These are phyloP conservation scores for Leucophenga maculata DNA, from an alignment of 2,888 invertebrate species.

Conservation along the genomic window DNA sequence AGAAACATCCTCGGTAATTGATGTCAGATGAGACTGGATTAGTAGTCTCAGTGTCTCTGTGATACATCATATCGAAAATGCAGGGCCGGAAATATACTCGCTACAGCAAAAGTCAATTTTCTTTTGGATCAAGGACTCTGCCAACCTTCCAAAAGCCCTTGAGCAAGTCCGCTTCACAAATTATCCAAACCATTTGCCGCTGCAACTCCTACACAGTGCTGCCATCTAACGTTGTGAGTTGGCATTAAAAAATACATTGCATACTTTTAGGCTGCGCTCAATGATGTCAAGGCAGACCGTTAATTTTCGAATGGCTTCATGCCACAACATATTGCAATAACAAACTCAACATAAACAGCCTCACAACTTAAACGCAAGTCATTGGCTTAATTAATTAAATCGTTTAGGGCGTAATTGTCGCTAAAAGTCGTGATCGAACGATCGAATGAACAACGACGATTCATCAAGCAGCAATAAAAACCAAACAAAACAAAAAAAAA, in stretches of 20 bases:
- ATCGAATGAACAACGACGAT: not conserved
- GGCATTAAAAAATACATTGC: constrained; percentile 9
- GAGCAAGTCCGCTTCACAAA: too few species aligned
- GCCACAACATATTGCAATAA: too few species aligned
- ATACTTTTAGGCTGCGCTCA: constrained; percentile 36
- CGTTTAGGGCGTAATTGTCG: constrained; percentile 39
- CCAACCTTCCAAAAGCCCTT: too few species aligned
- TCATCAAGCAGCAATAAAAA: not conserved
- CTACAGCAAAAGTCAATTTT: too few species aligned
- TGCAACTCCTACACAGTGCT: not conserved
- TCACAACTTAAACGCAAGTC: not conserved
- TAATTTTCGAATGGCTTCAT: not conserved
- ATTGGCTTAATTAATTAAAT: constrained; percentile 38
- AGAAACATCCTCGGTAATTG: too few species aligned
- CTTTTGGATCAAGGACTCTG: too few species aligned
- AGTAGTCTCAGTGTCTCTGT: too few species aligned
- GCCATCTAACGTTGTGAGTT: constrained; percentile 11
- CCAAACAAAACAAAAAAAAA: not conserved
- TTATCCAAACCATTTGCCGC: too few species aligned
- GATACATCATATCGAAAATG: too few species aligned
- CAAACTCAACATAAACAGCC: too few species aligned
- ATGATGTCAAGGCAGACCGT: constrained; percentile 18
- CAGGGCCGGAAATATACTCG: too few species aligned
- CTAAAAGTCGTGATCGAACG: constrained; percentile 34
- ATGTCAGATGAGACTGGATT: too few species aligned